phyloP scores from a whole-genome alignment of 2,113 vertebrate genomes.

The Elaphurus davidianus region DNA sequence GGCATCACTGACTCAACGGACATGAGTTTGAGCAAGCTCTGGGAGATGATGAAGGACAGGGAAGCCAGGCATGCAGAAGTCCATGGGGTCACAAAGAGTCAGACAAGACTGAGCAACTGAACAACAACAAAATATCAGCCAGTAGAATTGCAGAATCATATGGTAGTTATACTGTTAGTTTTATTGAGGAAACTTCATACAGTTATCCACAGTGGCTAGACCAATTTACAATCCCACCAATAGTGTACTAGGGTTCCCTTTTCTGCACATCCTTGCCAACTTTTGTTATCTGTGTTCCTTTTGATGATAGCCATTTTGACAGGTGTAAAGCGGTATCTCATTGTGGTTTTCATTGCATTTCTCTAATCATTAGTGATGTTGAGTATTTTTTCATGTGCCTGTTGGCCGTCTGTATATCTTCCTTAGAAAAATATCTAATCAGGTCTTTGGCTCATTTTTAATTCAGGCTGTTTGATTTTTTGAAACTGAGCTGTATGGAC shows the following conservation, averaged over 20 bases:
- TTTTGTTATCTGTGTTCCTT: not conserved
- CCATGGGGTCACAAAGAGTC: not conserved
- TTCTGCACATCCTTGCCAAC: not conserved
- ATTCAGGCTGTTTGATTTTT: not conserved
- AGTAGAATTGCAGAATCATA: not conserved
- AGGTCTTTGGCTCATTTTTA: not conserved
- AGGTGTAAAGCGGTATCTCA: not conserved
- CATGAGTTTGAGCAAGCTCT: not conserved
- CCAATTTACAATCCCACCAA: not conserved
- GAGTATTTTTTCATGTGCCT: not conserved
- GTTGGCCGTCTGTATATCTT: not conserved
- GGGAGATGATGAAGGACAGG: not conserved
- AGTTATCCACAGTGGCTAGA: not conserved
- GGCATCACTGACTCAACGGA: not conserved
- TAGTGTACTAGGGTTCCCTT: not conserved
- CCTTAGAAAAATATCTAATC: not conserved
- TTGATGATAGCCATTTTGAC: not conserved
- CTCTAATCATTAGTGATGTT: not conserved
- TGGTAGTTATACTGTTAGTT: not conserved
- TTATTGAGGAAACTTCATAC: not conserved
- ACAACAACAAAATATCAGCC: not conserved
- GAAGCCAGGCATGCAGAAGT: not conserved
- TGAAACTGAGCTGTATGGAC: not conserved
- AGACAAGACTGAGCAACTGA: not conserved
- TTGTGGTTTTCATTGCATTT: not conserved